A percentile compares a stretch with the other conserved stretches of the same genome.
phyloP scores from a whole-genome alignment of 1,140 invertebrate genomes.

The Cepaea nemoralis region DNA sequence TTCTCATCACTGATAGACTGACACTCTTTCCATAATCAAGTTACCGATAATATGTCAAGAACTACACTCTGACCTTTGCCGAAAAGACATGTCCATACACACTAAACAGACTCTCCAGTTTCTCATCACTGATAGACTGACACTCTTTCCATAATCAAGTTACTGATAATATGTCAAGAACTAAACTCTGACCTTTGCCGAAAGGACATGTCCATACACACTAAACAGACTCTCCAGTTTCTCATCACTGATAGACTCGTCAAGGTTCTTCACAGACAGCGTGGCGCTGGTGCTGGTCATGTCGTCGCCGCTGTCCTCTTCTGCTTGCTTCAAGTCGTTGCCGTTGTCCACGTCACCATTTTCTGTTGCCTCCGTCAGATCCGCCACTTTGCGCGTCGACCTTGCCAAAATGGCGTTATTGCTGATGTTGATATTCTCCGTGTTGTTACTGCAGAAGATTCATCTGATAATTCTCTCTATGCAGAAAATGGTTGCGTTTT shows the following conservation, averaged over 20 bases:
- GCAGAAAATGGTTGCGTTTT: no score
- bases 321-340: background rate
- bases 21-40: no score
- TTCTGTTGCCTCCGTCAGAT: constrained; percentile 8
- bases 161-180: no score
- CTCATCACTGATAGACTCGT: constrained; percentile 40
- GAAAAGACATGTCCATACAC: constrained; percentile 9
- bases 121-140: background rate
- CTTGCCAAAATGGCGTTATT: constrained; percentile 36
- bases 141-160: no score
- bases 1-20: no score
- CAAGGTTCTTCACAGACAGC: constrained; percentile 40
- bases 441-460: constrained; percentile 39
- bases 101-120: constrained; percentile 9
- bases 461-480: no score
- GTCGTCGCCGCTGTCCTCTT: constrained; percentile 23
- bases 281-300: constrained; percentile 20
- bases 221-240: constrained; percentile 39
- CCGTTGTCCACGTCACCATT: constrained; percentile 6
- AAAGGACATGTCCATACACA: constrained; percentile 36
- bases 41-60: no score
- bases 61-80: no score
- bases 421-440: constrained; percentile 39
- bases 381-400: background rate
- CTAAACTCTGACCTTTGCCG: constrained; percentile 41